Evolutionary conservation across 2,797 vertebrate genomes (phyloP).

Genomic region (Hephaestus fuliginosus): DNA sequence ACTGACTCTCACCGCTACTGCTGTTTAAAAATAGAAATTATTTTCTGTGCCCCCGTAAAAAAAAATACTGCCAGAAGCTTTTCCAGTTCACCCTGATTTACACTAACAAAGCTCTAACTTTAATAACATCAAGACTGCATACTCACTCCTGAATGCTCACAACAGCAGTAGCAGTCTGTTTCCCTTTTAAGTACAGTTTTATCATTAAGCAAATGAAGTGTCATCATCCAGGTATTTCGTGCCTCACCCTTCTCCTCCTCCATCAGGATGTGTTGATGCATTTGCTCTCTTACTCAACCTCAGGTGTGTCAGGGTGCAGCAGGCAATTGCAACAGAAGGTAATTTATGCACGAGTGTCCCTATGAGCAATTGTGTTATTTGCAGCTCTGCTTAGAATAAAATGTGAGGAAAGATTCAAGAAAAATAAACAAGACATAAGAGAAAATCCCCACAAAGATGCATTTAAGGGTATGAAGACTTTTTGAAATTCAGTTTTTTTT

Average conservation of each 20-base stretch:
- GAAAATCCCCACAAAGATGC: not conserved
- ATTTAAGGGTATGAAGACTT: not conserved
- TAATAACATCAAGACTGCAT: not conserved
- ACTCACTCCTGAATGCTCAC: not conserved
- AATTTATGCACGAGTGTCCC: conserved; percentile 1
- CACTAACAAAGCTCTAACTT: not conserved
- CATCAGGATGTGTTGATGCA: conserved; percentile 22
- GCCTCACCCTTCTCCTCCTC: conserved; percentile 37
- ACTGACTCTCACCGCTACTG: not conserved
- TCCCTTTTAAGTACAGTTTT: not conserved
- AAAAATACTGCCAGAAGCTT: conserved; percentile 17
- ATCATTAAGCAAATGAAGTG: conserved; percentile 36
- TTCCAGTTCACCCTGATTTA: not conserved
- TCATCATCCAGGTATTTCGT: conserved; percentile 28
- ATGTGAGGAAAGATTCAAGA: not conserved
- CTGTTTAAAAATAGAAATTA: conserved; percentile 48
- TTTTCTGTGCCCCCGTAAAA: conserved; percentile 12
- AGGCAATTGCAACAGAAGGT: conserved; percentile 39
- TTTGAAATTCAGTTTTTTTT: not conserved
- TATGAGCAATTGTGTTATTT: not conserved
- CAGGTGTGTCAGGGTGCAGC: conserved; percentile 69
- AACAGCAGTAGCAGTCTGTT: not conserved
- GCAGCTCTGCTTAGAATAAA: not conserved
- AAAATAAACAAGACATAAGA: not conserved
- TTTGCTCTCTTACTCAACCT: conserved; percentile 65